Evolutionary conservation across 2,797 vertebrate genomes (phyloP).

Genomic region (Muraenolepis orangiensis): DNA sequence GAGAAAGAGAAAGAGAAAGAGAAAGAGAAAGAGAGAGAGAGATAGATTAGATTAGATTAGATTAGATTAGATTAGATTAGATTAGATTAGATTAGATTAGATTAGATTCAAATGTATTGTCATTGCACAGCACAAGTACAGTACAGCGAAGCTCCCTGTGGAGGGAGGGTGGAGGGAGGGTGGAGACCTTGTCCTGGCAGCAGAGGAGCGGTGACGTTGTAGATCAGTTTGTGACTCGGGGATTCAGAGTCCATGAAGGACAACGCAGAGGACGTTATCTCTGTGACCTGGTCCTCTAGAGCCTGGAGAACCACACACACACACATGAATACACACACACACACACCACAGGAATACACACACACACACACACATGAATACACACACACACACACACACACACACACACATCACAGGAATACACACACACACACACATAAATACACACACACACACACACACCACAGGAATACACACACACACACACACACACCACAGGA

Average conservation of each 20-base stretch:
- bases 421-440: too few relatives aligned
- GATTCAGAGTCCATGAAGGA: constrained; percentile 85
- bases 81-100: too few relatives aligned
- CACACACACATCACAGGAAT: too few relatives aligned
- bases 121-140: too few relatives aligned
- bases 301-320: constrained; percentile 70
- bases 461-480: too few relatives aligned
- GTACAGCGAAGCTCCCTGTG: too few relatives aligned
- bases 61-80: too few relatives aligned
- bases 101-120: too few relatives aligned
- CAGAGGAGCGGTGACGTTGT: constrained; percentile 88
- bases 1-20: constrained; percentile 1
- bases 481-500: too few relatives aligned
- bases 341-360: constrained; percentile 11
- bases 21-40: background rate
- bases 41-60: too few relatives aligned
- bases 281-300: constrained; percentile 85
- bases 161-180: background rate
- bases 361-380: constrained; percentile 13
- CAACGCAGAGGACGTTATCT: constrained; percentile 83
- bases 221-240: constrained; percentile 83
- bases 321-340: background rate
- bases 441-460: too few relatives aligned
- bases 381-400: too few relatives aligned
- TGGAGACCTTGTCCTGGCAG: constrained; percentile 79